Evolutionary conservation across 2,113 vertebrate species (phyloP).

Genomic region (Telmatochromis sp.): DNA sequence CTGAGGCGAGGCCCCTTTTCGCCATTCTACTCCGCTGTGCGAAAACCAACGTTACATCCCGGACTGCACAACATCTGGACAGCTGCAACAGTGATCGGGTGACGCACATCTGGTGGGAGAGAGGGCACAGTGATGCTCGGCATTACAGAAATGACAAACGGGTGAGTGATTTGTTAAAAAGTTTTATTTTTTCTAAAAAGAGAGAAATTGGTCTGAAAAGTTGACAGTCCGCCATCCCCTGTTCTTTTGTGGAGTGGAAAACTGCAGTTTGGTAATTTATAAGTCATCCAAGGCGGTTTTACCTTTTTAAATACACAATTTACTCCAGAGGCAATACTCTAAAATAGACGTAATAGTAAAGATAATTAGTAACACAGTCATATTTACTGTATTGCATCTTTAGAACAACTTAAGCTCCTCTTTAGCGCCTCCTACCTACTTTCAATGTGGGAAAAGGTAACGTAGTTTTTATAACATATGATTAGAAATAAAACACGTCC

Average conservation of each 20-base stretch:
- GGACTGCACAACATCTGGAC: constrained; percentile 45
- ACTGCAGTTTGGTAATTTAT: not conserved
- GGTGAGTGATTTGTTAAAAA: constrained; percentile 34
- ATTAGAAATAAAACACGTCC: not conserved
- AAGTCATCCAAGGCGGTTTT: not conserved
- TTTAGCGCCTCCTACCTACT: not conserved
- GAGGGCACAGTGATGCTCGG: constrained; percentile 50
- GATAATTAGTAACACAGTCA: not conserved
- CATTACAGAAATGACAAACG: constrained; percentile 67
- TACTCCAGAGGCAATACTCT: rapidly evolving
- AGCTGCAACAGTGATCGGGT: not conserved
- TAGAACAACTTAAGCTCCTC: not conserved
- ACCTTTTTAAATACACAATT: not conserved
- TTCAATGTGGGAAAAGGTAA: not conserved
- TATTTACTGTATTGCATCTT: not conserved
- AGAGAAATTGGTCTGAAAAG: not conserved
- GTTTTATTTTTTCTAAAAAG: not conserved
- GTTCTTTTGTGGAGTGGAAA: not conserved
- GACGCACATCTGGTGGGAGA: not conserved
- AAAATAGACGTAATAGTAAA: not conserved
- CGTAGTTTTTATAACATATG: not conserved
- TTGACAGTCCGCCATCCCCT: constrained; percentile 1
- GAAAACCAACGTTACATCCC: not conserved
- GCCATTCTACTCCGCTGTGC: constrained; percentile 17
- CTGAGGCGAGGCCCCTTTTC: constrained; percentile 46